phyloP scores from a whole-genome alignment of 2,113 vertebrate species.

The Tautogolabrus adspersus region DNA sequence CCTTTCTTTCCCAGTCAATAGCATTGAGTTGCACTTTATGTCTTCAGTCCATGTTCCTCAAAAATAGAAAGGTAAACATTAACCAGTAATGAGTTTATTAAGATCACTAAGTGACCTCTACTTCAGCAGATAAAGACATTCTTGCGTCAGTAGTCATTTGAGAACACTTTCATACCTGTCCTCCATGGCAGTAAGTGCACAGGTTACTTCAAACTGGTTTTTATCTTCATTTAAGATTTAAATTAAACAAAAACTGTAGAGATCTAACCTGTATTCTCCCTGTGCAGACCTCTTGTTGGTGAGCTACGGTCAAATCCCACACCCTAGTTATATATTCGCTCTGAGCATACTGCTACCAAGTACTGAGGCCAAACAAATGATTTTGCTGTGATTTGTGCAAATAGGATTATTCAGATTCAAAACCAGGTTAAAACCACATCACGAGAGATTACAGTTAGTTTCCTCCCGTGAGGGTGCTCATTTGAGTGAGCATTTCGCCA shows the following conservation, averaged over 20 bases:
- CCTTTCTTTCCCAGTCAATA: not conserved
- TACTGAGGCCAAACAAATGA: constrained; percentile 61
- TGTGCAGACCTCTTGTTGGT: constrained; percentile 20
- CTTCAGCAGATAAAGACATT: constrained; percentile 13
- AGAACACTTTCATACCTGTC: not conserved
- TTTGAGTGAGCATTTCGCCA: constrained; percentile 2
- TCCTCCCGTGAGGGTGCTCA: constrained; percentile 4
- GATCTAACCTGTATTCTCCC: constrained; percentile 15
- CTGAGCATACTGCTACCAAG: constrained; percentile 24
- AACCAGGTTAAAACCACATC: constrained; percentile 42
- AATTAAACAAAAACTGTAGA: constrained; percentile 12
- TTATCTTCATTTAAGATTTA: not conserved
- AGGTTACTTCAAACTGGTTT: not conserved
- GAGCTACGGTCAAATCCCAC: constrained; percentile 65
- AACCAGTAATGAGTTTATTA: constrained; percentile 51
- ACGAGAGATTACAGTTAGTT: constrained; percentile 32
- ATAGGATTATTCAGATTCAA: constrained; percentile 41
- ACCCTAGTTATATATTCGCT: constrained; percentile 76
- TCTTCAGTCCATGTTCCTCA: constrained; percentile 28
- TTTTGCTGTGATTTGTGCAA: constrained; percentile 60
- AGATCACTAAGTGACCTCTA: constrained; percentile 33
- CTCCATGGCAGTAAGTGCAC: not conserved
- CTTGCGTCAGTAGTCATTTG: constrained; percentile 6
- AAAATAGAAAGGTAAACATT: constrained; percentile 60
- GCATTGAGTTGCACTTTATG: constrained; percentile 28